Conservation (phyloP, 2,888 invertebrate species). For the Scaptomyza tumidula region DNA sequence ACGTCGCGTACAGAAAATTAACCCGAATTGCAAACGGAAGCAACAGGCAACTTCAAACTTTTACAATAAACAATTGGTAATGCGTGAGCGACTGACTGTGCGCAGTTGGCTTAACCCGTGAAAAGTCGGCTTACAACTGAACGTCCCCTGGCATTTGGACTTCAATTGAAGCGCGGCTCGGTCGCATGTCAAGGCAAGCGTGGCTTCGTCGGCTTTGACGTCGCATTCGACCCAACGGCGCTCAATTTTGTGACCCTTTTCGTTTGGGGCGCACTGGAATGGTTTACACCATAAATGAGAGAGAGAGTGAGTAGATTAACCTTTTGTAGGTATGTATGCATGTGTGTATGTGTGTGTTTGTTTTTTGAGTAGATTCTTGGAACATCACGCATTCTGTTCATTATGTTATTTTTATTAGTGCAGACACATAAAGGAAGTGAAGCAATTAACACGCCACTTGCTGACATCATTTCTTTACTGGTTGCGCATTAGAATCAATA, state of each 20-base stretch:
- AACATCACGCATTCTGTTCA: constrained; percentile 15
- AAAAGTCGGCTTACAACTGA: constrained; percentile 75
- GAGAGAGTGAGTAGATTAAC: constrained; percentile 10
- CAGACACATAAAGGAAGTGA: constrained; percentile 28
- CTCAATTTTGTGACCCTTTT: constrained; percentile 61
- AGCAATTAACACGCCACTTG: constrained; percentile 35
- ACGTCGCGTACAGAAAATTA: constrained; percentile 52
- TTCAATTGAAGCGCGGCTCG: constrained; percentile 71
- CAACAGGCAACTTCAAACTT: constrained; percentile 30
- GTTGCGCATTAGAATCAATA: constrained; percentile 44
- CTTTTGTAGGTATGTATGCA: background rate
- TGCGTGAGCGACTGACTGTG: constrained; percentile 42
- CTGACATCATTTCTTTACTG: constrained; percentile 45
- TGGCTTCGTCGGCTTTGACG: constrained; percentile 24
- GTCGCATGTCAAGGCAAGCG: constrained; percentile 51
- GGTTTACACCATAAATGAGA: constrained; percentile 29
- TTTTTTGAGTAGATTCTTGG: constrained; percentile 22
- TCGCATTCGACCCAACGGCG: constrained; percentile 4
- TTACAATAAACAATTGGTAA: constrained; percentile 35
- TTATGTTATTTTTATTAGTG: constrained; percentile 44
- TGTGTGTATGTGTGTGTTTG: constrained; percentile 1
- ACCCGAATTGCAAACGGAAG: constrained; percentile 74
- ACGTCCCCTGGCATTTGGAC: constrained; percentile 38
- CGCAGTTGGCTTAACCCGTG: constrained; percentile 61
- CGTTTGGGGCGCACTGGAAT: constrained; percentile 28